Evolutionary conservation across 92 coral and sea anemone species (phyloP), one percentile per base, ranked within the genome.

Genomic region (Paramuricea clavata): DNA sequence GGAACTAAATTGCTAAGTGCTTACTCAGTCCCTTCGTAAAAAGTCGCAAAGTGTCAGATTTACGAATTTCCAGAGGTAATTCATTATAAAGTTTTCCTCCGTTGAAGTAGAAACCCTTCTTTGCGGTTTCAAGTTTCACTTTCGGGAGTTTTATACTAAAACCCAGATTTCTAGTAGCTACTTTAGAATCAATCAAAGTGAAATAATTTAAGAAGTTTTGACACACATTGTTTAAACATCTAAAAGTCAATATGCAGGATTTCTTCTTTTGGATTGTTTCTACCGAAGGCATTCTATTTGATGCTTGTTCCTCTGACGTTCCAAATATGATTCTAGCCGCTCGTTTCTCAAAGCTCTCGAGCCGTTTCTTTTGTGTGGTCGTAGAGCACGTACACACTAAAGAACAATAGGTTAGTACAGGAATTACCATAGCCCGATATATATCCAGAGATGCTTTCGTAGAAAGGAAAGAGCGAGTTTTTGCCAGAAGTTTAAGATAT

Each of bases 191-290:
- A 22, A 62, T 25, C 56, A 74, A 42, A 17, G 30, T 74, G 39
- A 74, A 74, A 44, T 74, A 74, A 43, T 74, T 74, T 42, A 19
- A 7, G 22, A 74, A 74, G 34, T 74, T 74, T 44, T 74, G 80
- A 74, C 57, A 74, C 15, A 74, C 54, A 25, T 74, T 74, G 11
- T 74, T 26, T 39, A 74, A 74, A 30, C 80, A 36, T 41, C 57
- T 74, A 27, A 74, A 74, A 16, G 80, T 44, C 33, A 74, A 17
- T 26, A 44, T 44, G 52, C 50, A 70, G 52, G 77, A 70, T 70
- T 70, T 70, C 77, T 33, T 70, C 77, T 70, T 70, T 70, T 74
- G 80, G 32, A 74, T 74, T 12, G 80, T 26, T 74, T 74, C 57
- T 30, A 44, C 1, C 13, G 34, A 74, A 11, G 57, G 34, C 34